Evolutionary conservation across 2,888 invertebrate species (phyloP), one percentile per base, ranked within the genome.

Genomic region (Agrotis exclamationis): DNA sequence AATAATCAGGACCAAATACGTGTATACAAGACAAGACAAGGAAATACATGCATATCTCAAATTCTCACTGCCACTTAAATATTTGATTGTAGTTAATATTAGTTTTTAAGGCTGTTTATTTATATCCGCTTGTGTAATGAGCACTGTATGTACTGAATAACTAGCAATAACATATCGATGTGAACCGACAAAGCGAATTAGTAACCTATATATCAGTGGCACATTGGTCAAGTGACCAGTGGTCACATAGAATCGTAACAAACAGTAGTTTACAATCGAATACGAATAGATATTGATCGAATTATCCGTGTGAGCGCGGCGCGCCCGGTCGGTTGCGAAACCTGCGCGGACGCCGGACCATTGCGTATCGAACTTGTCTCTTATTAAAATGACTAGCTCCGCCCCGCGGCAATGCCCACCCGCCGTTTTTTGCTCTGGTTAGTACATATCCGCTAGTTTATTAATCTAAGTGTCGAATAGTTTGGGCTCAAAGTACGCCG

Each of bases 251-350:
- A 76, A 79, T 79, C 66, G 70, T 73, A 74, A 79, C 79, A 74
- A 83, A 84, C 62, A 72, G 65, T 72, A 72, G 72, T 78, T 73
- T 67, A 71, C 63, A 66, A 70, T 63, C 69, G 66, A 75, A 70
- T 74, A 81, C 78, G 65, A 64, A 73, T 81, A 86, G 88, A 90
- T 90, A 87, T 84, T 86, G 89, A 92, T 91, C 90, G 88, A 89
- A 85, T 89, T 89, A 86, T 87, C 82, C 85, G 83, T 82, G 82
- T 79, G 82, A 83, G 83, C 79, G 76, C 79, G 76, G 80, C 71
- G 44, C 48, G 74, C 48, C 54, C 59, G 50, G 50, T 33, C 63
- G 58, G 59, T 91, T 91, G 78, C 86, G 87, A 87, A 88, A 91
- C 64, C 20, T 60, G 69, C 77, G 71, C 76, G 24, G 74, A 64